A percentile compares a stretch with the other conserved stretches of the same genome.
phyloP scores from a whole-genome alignment of 2,888 invertebrate genomes.

The Maniola hyperantus region DNA sequence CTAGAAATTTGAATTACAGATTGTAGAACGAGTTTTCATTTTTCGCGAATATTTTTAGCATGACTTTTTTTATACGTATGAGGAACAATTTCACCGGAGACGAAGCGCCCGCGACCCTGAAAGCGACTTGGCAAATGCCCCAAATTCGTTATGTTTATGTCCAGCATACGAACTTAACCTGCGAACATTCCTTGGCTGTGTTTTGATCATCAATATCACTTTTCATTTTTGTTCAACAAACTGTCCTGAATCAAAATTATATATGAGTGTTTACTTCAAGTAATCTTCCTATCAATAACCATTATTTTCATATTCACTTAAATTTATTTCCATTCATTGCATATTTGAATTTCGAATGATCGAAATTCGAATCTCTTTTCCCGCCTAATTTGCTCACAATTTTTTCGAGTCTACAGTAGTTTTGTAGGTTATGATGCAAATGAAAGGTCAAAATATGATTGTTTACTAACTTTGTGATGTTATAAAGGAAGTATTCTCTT shows the following conservation, averaged over 20 bases:
- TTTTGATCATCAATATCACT: conserved; percentile 26
- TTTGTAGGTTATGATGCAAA: neutral
- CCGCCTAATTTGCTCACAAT: neutral
- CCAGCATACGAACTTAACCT: conserved; percentile 48
- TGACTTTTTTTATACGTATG: conserved; percentile 52
- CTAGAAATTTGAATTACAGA: conserved; percentile 40
- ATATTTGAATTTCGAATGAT: conserved; percentile 7
- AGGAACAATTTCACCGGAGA: conserved; percentile 76
- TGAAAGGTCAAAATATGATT: neutral
- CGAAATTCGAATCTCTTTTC: neutral
- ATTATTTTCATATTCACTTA: neutral
- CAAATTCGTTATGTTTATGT: conserved; percentile 67
- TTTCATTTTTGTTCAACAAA: conserved; percentile 17
- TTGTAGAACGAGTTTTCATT: conserved; percentile 23
- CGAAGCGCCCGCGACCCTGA: conserved; percentile 70
- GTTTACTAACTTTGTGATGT: neutral
- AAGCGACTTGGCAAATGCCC: conserved; percentile 76
- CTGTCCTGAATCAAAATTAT: too few relatives aligned
- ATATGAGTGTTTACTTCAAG: neutral
- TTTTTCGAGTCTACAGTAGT: neutral
- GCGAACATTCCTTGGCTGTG: conserved; percentile 34
- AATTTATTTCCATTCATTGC: too few relatives aligned
- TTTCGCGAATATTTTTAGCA: conserved; percentile 74
- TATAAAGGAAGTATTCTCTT: neutral
- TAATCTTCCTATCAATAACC: neutral